Base-by-base conservation (phyloP, 2,113 vertebrate species). In the Eidolon helvum region DNA sequence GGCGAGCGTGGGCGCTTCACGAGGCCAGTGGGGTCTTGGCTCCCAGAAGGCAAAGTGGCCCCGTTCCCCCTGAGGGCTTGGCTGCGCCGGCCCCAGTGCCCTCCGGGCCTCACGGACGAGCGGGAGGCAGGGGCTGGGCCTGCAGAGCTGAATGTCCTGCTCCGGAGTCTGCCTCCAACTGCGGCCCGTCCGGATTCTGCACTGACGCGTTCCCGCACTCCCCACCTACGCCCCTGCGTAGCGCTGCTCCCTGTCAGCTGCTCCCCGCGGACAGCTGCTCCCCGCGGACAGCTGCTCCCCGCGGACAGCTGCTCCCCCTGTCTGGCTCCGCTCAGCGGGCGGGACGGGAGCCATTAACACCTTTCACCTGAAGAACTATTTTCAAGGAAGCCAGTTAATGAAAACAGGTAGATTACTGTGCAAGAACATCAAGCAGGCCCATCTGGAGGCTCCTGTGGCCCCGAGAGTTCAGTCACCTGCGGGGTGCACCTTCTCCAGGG, bases 351-450 rank as follows among this genome's bases (percentile, higher is more conserved):
- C 84, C 92, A 95, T 97, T 96, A 97, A 94, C 94, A 96, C 87
- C 90, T 80, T 90, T 94, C 79, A 95, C 74, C 92, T 87, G 90
- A 96, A 93, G 90, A 97, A 95, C 94, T 92, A 95, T 97, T 97
- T 97, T 97, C 96, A 96, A 94, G 94, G 95, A 87, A n/a, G 87
- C 90, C 92, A 97, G 96, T 96, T 97, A 97, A 87, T 65, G 94
- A 96, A 96, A 90, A 97, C 85, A 90, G 84, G 74, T 89, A 74
- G 69, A 69, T 90, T 75, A 94, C 84, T 45, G 53, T 12, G 96
- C 88, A 96, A 90, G 95, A 94, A 96, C 74, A 94, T 94, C 95
- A 92, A 95, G 96, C 90, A 95, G 93, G 94, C 80, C 93, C 96
- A 80, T 97, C 94, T 26, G 83, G 68, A 96, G 83, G 63, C 91